Percentiles rank a stretch among this genome's conserved stretches.
Conservation (phyloP, 2,888 invertebrate genomes). For the Nezara viridula region DNA sequence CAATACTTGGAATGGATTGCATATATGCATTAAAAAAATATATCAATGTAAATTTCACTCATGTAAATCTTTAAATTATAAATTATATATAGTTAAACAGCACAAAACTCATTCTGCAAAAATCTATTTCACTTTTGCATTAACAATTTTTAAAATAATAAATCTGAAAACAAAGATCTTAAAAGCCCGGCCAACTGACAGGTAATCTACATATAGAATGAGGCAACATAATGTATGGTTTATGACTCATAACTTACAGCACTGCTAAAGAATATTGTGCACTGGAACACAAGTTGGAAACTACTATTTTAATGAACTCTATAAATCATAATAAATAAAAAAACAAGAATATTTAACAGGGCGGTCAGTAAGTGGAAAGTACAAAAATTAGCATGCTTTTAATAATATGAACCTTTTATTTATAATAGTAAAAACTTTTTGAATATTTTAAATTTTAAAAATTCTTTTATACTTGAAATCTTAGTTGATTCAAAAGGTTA, state of each 20-base stretch:
- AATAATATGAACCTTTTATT: background rate
- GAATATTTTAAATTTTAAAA: background rate
- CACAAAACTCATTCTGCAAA: slow-evolving; percentile 1
- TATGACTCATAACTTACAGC: background rate
- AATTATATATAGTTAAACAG: background rate
- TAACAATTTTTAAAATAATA: background rate
- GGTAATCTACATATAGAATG: background rate
- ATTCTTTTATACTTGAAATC: background rate
- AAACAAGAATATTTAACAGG: background rate
- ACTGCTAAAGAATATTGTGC: slow-evolving; percentile 44
- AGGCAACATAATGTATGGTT: background rate
- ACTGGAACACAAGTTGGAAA: slow-evolving; percentile 28
- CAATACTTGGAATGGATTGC: background rate
- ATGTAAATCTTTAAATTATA: background rate
- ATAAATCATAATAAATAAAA: background rate
- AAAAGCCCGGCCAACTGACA: background rate
- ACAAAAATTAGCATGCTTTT: background rate
- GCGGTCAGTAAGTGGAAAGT: background rate
- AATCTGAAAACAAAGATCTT: background rate
- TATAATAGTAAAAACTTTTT: background rate
- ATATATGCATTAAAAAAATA: background rate
- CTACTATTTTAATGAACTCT: background rate
- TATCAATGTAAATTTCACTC: background rate
- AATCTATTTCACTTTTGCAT: background rate
- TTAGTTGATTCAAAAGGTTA: too few species aligned